A percentile compares a stretch with the other conserved stretches of the same genome.
Evolutionary conservation across 2,797 vertebrate species (phyloP).

Genomic region (Emys orbicularis): DNA sequence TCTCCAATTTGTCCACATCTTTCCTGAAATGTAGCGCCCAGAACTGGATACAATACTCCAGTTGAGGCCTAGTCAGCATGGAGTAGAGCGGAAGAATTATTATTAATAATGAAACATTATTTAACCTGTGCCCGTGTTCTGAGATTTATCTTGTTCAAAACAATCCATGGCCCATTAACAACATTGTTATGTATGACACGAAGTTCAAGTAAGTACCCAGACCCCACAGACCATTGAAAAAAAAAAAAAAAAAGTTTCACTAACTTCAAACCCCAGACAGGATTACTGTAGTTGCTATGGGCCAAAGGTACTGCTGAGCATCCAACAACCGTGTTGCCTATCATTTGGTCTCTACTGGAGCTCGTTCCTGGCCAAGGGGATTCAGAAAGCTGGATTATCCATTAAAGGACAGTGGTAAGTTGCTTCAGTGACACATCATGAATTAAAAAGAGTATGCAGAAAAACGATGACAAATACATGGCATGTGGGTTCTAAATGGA

Average conservation of each 20-base stretch:
- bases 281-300: background rate
- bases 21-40: too few species aligned
- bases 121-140: background rate
- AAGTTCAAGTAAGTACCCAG: background rate
- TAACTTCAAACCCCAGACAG: background rate
- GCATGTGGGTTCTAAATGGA: background rate
- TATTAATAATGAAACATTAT: background rate
- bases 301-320: background rate
- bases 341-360: background rate
- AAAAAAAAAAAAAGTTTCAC: background rate
- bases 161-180: background rate
- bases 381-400: background rate
- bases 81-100: too few species aligned
- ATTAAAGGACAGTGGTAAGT: background rate
- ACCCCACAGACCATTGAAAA: background rate
- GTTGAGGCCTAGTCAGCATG: background rate
- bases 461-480: background rate
- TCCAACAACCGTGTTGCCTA: background rate
- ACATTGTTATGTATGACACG: background rate
- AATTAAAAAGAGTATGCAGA: background rate
- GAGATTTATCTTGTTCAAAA: background rate
- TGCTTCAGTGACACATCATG: background rate
- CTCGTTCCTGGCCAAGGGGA: rapidly evolving
- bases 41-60: too few species aligned
- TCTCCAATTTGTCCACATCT: too few species aligned